Percentiles rank a stretch among this genome's conserved stretches.
These are phyloP conservation scores for Spicauda simplicius DNA, from an alignment of 2,888 invertebrate genomes.

Conservation along the genomic window DNA sequence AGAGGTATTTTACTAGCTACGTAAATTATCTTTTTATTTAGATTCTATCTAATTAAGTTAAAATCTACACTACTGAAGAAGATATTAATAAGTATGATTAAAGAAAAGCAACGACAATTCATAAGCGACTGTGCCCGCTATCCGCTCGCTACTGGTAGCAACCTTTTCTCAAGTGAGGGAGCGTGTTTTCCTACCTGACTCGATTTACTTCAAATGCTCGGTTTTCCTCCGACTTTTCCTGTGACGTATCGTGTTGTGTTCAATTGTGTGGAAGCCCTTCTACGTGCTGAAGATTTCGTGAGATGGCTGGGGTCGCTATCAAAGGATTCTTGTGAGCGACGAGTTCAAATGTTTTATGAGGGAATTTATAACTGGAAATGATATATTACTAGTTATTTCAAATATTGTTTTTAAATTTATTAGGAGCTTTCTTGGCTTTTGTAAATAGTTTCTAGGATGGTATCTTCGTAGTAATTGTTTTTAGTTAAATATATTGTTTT, in stretches of 20 bases:
- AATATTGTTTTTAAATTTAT: too few relatives aligned
- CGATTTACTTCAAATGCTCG: conserved; percentile 57
- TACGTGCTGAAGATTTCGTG: conserved; percentile 28
- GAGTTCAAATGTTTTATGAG: background rate
- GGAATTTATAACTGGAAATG: background rate
- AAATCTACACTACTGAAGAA: too few relatives aligned
- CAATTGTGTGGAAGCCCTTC: conserved; percentile 63
- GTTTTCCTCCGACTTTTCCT: conserved; percentile 52
- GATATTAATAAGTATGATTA: too few relatives aligned
- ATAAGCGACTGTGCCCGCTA: conserved; percentile 36
- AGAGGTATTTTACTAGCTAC: too few relatives aligned
- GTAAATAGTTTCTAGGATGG: too few relatives aligned
- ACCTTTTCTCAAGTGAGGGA: conserved; percentile 48
- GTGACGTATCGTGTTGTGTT: conserved; percentile 53
- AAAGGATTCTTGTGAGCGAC: conserved; percentile 1
- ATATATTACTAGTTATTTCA: too few relatives aligned
- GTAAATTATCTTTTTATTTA: too few relatives aligned
- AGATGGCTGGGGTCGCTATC: conserved; percentile 20
- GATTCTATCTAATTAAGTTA: too few relatives aligned
- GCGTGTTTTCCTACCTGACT: conserved; percentile 61
- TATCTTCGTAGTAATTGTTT: too few relatives aligned
- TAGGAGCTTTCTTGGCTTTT: too few relatives aligned
- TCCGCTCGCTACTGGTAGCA: conserved; percentile 28
- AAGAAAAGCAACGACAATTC: background rate
- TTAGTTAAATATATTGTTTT: too few relatives aligned